Conservation (phyloP, 1,140 invertebrate species). For the Bombus impatiens region DNA sequence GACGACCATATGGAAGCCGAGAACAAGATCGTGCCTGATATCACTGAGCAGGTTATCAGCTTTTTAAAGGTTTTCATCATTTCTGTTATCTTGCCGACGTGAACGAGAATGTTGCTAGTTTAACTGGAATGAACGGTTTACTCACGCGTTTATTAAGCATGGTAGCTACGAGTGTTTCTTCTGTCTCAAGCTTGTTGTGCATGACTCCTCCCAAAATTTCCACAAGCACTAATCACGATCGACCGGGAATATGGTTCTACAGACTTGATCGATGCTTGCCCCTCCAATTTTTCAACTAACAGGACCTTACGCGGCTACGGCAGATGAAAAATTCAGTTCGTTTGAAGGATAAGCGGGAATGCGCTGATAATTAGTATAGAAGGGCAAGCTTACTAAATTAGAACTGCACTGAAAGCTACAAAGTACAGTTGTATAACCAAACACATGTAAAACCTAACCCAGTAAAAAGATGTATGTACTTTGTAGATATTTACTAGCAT, state of each 20-base stretch:
- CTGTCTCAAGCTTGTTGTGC: conserved; percentile 63
- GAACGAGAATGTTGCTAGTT: neutral
- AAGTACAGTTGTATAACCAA: conserved; percentile 67
- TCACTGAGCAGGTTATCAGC: conserved; percentile 87
- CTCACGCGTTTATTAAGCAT: conserved; percentile 35
- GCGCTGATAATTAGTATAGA: conserved; percentile 55
- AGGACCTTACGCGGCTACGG: conserved; percentile 26
- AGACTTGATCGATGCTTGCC: conserved; percentile 78
- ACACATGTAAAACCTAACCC: conserved; percentile 62
- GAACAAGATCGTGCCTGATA: conserved; percentile 82
- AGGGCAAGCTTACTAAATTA: conserved; percentile 62
- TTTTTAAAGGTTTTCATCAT: conserved; percentile 86
- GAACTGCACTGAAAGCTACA: conserved; percentile 57
- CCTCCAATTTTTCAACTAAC: conserved; percentile 70
- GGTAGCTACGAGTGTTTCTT: conserved; percentile 67
- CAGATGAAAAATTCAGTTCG: conserved; percentile 26
- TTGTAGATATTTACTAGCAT: conserved; percentile 28
- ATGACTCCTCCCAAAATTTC: conserved; percentile 78
- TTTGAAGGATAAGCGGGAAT: conserved; percentile 44
- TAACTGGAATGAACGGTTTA: conserved; percentile 19
- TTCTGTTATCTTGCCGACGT: conserved; percentile 61
- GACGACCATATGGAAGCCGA: conserved; percentile 77
- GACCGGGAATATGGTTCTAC: conserved; percentile 76
- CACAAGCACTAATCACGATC: conserved; percentile 79
- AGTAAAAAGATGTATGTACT: conserved; percentile 34